Evolutionary conservation across 2,888 invertebrate genomes (phyloP).

Genomic region (Timandra comae): DNA sequence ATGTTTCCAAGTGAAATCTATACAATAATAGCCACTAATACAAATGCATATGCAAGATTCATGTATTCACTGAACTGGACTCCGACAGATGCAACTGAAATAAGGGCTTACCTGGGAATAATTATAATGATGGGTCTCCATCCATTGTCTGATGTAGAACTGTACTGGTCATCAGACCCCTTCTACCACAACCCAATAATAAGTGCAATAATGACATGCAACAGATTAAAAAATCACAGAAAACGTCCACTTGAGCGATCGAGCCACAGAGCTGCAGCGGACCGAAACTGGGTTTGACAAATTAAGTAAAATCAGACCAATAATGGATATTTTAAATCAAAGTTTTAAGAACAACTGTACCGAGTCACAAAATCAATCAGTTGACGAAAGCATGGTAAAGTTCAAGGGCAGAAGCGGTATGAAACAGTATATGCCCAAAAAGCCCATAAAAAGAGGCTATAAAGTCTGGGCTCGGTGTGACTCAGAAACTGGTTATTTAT

Average conservation of each 20-base stretch:
- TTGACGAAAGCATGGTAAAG: constrained; percentile 14
- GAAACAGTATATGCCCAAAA: constrained; percentile 9
- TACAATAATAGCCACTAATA: constrained; percentile 6
- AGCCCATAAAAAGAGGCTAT: constrained; percentile 9
- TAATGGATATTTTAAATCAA: constrained; percentile 11
- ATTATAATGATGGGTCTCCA: constrained; percentile 8
- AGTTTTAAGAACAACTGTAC: constrained; percentile 11
- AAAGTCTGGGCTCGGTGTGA: constrained; percentile 11
- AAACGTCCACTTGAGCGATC: constrained; percentile 19
- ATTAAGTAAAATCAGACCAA: constrained; percentile 19
- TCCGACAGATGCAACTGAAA: constrained; percentile 6
- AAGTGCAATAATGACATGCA: constrained; percentile 2
- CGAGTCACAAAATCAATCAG: constrained; percentile 9
- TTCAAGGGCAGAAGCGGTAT: constrained; percentile 9
- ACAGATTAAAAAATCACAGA: constrained; percentile 20
- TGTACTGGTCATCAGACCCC: constrained; percentile 6
- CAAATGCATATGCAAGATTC: constrained; percentile 7
- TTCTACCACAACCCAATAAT: constrained; percentile 1
- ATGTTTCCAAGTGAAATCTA: constrained; percentile 6
- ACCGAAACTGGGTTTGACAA: constrained; percentile 16
- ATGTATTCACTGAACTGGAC: constrained; percentile 4
- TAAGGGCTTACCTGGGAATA: constrained; percentile 9
- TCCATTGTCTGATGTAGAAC: constrained; percentile 4
- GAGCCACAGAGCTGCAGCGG: constrained; percentile 11
- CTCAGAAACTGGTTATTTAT: constrained; percentile 8